Evolutionary conservation across 2,113 vertebrate species (phyloP), one percentile per base, ranked within the genome.

Genomic region (Scomber japonicus): DNA sequence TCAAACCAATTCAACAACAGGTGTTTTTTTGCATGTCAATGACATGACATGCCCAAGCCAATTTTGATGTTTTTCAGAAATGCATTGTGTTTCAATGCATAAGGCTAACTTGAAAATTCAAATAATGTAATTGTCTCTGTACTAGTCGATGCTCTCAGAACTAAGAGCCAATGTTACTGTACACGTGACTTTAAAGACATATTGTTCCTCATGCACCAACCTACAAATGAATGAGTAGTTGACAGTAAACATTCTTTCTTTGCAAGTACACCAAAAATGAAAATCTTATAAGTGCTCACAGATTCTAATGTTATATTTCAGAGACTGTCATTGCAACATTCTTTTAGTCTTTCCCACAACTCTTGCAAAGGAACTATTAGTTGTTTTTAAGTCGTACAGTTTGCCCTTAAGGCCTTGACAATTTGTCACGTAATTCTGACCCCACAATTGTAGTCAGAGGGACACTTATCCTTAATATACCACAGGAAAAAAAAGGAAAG

Each of bases 381-480:
- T 79, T 88, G 53, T 77, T 86, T 88, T 82, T 71, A 65, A 87
- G 78, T 75, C n/a, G 17, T 71, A 79, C 60, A 57, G 51, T 88
- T 85, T 74, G 67, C 71, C 57, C 71, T 50, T 48, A 60, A 62
- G 71, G 80, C 85, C 71, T 77, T 68, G 79, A 86, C 86, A 87
- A 68, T 57, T 83, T 77, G 73, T 78, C 75, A 71, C 80, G 78
- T 83, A 64, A 86, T 80, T 80, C 44, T 61, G 44, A 71, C 31
- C 67, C 85, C 84, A 78, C 78, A 88, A 80, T 79, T 88, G 75
- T 81, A 86, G 74, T 84, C 74, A 81, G 80, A 87, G 72, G 66
- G 74, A 89, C 83, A 84, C 60, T 88, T 85, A 82, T 83, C 55
- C 83, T 78, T 87, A 88, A 86, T 89, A 71, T 68, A 82, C 77